Percentiles rank a stretch among this genome's conserved stretches.
Evolutionary conservation across 2,113 vertebrate genomes (phyloP).

Genomic region (Lichenostomus cassidix): DNA sequence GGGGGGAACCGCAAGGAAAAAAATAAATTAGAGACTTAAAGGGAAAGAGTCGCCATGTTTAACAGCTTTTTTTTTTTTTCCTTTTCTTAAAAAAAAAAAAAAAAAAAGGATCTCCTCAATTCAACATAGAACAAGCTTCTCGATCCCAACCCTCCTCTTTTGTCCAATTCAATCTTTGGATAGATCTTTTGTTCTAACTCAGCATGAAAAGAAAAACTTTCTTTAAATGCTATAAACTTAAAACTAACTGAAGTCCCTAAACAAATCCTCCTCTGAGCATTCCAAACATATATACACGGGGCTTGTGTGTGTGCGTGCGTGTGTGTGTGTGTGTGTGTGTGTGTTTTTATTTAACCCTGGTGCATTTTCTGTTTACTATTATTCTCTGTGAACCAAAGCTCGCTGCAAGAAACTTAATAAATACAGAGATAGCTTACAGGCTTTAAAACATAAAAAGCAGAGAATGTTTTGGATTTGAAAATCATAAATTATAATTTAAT

Average conservation of each 20-base stretch:
- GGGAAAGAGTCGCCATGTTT: conserved; percentile 80
- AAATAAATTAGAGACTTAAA: conserved; percentile 68
- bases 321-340: conserved; percentile 28
- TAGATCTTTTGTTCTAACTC: conserved; percentile 85
- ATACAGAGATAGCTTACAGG: conserved; percentile 60
- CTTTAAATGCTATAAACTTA: conserved; percentile 81
- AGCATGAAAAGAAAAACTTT: conserved; percentile 84
- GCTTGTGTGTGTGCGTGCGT: not conserved
- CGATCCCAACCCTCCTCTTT: conserved; percentile 77
- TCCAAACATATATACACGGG: conserved; percentile 68
- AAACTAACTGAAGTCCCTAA: conserved; percentile 80
- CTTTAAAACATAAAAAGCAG: conserved; percentile 80
- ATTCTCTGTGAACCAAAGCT: conserved; percentile 68
- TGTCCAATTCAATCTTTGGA: conserved; percentile 76
- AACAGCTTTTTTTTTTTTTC: conserved; percentile 50
- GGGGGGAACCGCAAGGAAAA: conserved; percentile 22
- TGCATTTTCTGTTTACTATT: conserved; percentile 67
- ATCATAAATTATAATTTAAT: conserved; percentile 99
- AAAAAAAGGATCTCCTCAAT: conserved; percentile 68
- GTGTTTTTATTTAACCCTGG: conserved; percentile 70
- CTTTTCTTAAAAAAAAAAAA: not conserved
- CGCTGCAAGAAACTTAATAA: conserved; percentile 67
- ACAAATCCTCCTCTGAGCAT: conserved; percentile 76
- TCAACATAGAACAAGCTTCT: conserved; percentile 75
- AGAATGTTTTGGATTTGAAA: conserved; percentile 92